Base-by-base conservation (phyloP, 2,113 vertebrate species). In the Nanorana parkeri region DNA sequence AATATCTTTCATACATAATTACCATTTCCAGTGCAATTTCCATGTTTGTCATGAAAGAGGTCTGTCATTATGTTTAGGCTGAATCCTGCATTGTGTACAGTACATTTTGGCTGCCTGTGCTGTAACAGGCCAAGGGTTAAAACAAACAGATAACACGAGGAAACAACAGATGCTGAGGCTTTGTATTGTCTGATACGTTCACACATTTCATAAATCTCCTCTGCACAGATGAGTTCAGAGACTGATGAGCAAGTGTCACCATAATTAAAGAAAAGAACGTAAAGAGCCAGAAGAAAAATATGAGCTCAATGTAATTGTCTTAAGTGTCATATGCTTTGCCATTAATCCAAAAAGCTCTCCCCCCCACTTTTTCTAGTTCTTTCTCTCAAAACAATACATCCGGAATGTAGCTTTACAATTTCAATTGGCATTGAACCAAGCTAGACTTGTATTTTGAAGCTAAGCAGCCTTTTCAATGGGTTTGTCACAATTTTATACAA, bases 241-340 rank as follows among this genome's bases (percentile, higher is more conserved):
- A 72, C 77, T 81, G 58, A 73, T 65, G 79, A 71, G 68, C 60
- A 73, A 81, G 54, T 81, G 79, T 72, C 24, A 65, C 24, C 28
- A 28, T 81, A 73, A 73, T 73, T 81, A 73, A 81, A 81, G 73
- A 61, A 61, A 41, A 81, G 65, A 71, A 81, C n/a, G 58, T 47
- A 64, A 64, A 54, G 54, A 81, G 56, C 51, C 61, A 81, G 13
- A 41, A 69, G 60, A 54, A 74, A 81, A 47, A 29, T 74, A 74
- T 72, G 79, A 65, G 68, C 60, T 74, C 69, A 81, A 24, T 81
- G 79, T 66, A 74, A 81, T 81, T 81, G 80, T 66, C 61, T 74
- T 73, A 65, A 65, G 68, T 81, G 69, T 81, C 69, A 74, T 81
- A 72, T 2, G 69, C 26, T 55, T 81, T 81, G 69, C 60, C 69